Evolutionary conservation across 2,888 invertebrate genomes (phyloP), one percentile per base, ranked within the genome.

Genomic region (Saturnia pavonia): DNA sequence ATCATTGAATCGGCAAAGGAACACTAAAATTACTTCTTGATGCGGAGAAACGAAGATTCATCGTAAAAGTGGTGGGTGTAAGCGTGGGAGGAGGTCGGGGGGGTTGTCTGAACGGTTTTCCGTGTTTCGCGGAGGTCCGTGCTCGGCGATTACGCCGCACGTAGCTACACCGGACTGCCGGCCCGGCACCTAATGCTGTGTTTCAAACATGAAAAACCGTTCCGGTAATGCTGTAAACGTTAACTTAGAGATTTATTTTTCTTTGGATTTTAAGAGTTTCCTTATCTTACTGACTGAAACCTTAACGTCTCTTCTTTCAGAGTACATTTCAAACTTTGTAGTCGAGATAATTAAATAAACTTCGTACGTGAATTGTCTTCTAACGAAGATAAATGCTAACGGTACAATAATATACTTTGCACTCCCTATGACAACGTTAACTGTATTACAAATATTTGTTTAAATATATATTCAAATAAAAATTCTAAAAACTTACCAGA

Each of bases 1-100:
- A 93, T 92, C 94, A 92, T 93, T 93, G 92, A 93, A 93, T 93
- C 92, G 92, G 91, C 89, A 91, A 93, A 92, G 91, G 91, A 93
- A 94, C 93, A 93, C 92, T 92, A 92, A 93, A 93, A 93, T 93
- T 93, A 92, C 93, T 94, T 93, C 93, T 92, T 93, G 93, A 92
- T 93, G 91, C 92, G 91, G 90, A 91, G 93, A 92, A 93, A 92
- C 92, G 93, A 94, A 93, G 93, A 94, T 93, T 93, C 93, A 93
- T 93, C 93, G 93, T 94, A 93, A 93, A 93, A 93, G 91, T 91
- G 91, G 91, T 88, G 88, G 91, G 89, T 80, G 82, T 79, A 75
- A 75, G 82, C 80, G 82, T 79, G 76, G 76, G 75, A 76, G 81
- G 76, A 76, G 78, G 78, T 72, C 72, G 72, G 73, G 82, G 88